These are phyloP conservation scores for Mastomys natalensis DNA, from an alignment of 2,113 vertebrate species.

Conservation along the genomic window DNA sequence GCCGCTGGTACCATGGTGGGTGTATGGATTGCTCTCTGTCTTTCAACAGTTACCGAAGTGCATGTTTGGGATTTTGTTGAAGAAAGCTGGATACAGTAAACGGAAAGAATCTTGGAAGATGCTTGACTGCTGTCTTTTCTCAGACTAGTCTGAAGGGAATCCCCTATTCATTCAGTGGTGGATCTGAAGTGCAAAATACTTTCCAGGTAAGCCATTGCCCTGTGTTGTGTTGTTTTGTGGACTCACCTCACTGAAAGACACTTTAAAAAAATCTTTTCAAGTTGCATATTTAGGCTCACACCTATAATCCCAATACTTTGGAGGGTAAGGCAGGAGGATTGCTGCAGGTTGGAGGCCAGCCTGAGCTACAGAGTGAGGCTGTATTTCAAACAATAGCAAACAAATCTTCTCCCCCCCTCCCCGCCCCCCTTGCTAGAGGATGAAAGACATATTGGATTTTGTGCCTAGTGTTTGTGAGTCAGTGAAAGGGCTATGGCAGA, in stretches of 20 bases:
- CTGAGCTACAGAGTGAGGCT: neutral
- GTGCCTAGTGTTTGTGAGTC: neutral
- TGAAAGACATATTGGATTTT: constrained; percentile 13
- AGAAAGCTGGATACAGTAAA: constrained; percentile 89
- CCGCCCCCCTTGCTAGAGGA: neutral
- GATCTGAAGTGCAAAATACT: constrained; percentile 90
- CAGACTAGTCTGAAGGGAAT: constrained; percentile 92
- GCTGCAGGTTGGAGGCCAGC: neutral
- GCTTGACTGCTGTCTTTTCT: constrained; percentile 92
- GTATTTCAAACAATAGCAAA: neutral
- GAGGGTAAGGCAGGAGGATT: neutral
- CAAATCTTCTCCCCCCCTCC: neutral
- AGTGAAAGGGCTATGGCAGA: neutral
- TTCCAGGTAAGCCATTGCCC: constrained; percentile 90
- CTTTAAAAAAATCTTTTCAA: neutral
- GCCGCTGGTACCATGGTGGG: constrained; percentile 83
- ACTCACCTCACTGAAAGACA: constrained; percentile 52
- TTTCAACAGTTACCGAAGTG: constrained; percentile 87
- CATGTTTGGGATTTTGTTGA: constrained; percentile 89
- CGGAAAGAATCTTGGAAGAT: constrained; percentile 88
- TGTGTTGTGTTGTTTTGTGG: constrained; percentile 84
- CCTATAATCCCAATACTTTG: neutral
- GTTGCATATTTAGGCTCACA: neutral
- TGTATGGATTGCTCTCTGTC: constrained; percentile 88
- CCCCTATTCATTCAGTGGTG: constrained; percentile 90